phyloP scores from a whole-genome alignment of 2,888 invertebrate genomes.

The Aleiodes alternator region DNA sequence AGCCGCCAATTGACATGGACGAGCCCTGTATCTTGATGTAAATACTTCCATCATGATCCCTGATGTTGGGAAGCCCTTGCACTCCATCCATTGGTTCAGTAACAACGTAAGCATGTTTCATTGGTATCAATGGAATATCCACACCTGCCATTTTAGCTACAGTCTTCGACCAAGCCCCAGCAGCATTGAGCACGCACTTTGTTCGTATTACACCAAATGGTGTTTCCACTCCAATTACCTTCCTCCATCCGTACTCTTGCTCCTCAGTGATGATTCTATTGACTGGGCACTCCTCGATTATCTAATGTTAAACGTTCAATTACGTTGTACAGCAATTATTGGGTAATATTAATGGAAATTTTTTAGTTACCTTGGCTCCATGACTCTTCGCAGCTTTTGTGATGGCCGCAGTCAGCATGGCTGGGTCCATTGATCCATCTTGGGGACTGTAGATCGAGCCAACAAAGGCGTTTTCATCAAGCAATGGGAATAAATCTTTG shows the following conservation, averaged over 20 bases:
- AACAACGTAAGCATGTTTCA: constrained; percentile 93
- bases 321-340: not conserved
- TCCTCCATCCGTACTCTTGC: constrained; percentile 80
- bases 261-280: constrained; percentile 83
- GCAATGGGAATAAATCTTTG: constrained; percentile 84
- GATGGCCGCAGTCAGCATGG: constrained; percentile 86
- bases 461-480: constrained; percentile 84
- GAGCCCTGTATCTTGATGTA: constrained; percentile 92
- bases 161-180: constrained; percentile 89
- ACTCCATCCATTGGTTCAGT: constrained; percentile 87
- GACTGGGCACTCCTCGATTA: constrained; percentile 87
- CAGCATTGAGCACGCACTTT: constrained; percentile 86
- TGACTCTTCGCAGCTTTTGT: constrained; percentile 83
- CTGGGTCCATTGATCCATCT: constrained; percentile 91
- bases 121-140: constrained; percentile 85
- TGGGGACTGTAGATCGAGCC: constrained; percentile 87
- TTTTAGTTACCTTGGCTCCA: constrained; percentile 82
- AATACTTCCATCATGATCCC: constrained; percentile 90
- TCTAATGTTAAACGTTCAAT: constrained; percentile 72
- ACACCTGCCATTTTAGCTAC: constrained; percentile 83
- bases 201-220: constrained; percentile 86
- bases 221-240: constrained; percentile 87
- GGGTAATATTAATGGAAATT: not conserved
- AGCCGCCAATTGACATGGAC: constrained; percentile 89
- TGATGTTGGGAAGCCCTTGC: constrained; percentile 86